phyloP scores from a whole-genome alignment of 2,888 invertebrate species.

The Ceriagrion tenellum region DNA sequence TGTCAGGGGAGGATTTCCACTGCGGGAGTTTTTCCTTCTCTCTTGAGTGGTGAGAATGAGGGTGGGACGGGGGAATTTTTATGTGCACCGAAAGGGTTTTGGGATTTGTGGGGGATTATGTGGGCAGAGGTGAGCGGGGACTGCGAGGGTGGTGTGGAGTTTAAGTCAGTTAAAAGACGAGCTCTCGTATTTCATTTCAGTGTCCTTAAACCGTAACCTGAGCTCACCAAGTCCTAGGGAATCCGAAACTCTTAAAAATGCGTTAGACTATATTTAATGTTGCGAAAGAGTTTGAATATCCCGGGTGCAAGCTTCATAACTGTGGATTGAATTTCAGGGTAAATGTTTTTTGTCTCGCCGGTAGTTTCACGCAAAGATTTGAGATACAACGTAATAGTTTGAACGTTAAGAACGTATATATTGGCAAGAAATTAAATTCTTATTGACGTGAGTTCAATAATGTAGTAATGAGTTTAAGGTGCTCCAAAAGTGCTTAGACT shows the following conservation, averaged over 20 bases:
- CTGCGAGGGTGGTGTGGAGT: not conserved
- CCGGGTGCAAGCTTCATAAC: not conserved
- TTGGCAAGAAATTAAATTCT: too few relatives aligned
- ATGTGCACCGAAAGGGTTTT: not conserved
- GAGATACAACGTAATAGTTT: too few relatives aligned
- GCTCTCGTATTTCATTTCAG: not conserved
- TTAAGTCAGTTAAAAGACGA: not conserved
- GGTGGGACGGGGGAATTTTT: not conserved
- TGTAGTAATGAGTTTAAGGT: too few relatives aligned
- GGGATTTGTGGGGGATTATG: not conserved
- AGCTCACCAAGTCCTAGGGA: not conserved
- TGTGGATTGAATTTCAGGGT: not conserved
- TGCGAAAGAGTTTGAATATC: not conserved
- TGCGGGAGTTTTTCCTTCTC: not conserved
- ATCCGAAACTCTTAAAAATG: not conserved
- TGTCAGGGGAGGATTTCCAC: constrained; percentile 31
- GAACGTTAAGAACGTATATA: too few relatives aligned
- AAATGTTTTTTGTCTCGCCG: too few relatives aligned
- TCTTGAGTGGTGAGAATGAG: not conserved
- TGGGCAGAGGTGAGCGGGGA: not conserved
- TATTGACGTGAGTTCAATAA: too few relatives aligned
- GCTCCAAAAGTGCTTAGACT: too few relatives aligned
- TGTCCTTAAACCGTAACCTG: not conserved
- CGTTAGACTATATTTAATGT: not conserved
- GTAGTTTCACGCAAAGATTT: too few relatives aligned